These are phyloP conservation scores for Hippotragus niger DNA, from an alignment of 2,113 vertebrate genomes.

Conservation along the genomic window DNA sequence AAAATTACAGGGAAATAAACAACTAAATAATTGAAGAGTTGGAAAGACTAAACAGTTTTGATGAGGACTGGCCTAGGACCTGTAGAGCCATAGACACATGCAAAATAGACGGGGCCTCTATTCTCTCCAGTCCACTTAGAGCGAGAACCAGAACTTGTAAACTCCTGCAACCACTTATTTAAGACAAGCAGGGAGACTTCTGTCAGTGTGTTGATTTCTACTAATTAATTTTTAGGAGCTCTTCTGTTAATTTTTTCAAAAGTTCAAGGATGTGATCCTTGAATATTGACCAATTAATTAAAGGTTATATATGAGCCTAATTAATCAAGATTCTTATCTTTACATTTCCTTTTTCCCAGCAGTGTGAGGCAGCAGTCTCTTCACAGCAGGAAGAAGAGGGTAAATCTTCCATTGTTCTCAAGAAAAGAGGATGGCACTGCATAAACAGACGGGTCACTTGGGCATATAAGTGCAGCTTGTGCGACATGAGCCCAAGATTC, in stretches of 20 bases:
- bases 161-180: not conserved
- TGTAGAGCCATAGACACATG: not conserved
- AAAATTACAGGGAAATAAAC: constrained; percentile 58
- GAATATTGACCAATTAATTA: constrained; percentile 81
- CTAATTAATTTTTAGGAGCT: constrained; percentile 79
- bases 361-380: constrained; percentile 11
- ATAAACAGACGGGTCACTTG: not conserved
- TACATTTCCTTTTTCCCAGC: constrained; percentile 42
- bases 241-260: constrained; percentile 78
- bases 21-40: constrained; percentile 65
- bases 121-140: not conserved
- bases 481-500: no score
- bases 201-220: constrained; percentile 73
- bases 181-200: not conserved
- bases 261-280: constrained; percentile 82
- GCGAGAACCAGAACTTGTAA: not conserved
- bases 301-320: constrained; percentile 76
- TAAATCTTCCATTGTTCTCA: not conserved
- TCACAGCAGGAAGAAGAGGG: not conserved
- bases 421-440: not conserved
- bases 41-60: constrained; percentile 16
- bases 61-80: not conserved
- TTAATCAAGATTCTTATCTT: constrained; percentile 77
- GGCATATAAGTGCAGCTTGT: not conserved
- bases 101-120: not conserved